Conservation (phyloP, 2,888 invertebrate species). For the Autographa pulchrina region DNA sequence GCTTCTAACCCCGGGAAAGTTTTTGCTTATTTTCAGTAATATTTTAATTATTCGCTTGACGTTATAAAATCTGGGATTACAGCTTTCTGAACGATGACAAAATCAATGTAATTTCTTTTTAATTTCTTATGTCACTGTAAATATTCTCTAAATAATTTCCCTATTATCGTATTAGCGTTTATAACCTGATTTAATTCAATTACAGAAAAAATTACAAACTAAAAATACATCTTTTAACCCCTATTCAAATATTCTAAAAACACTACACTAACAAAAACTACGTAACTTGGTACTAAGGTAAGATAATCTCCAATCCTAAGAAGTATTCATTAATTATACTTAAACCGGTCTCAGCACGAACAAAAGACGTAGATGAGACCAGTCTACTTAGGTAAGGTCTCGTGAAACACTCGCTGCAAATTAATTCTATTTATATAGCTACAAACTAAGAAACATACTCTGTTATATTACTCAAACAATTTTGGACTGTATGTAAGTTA, state of each 20-base stretch:
- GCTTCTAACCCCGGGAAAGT: background rate
- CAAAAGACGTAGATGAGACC: conserved; percentile 29
- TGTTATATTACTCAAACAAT: conserved; percentile 14
- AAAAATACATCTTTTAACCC: too few species aligned
- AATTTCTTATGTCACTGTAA: too few species aligned
- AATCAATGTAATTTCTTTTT: too few species aligned
- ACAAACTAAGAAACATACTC: conserved; percentile 35
- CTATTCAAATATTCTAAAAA: background rate
- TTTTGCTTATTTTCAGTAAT: background rate
- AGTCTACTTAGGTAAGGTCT: conserved; percentile 35
- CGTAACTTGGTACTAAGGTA: background rate
- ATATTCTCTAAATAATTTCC: too few species aligned
- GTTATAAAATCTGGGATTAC: too few species aligned
- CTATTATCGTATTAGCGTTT: too few species aligned
- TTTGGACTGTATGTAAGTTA: background rate
- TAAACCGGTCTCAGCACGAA: conserved; percentile 16
- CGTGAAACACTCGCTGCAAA: conserved; percentile 50
- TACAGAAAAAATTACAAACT: too few species aligned
- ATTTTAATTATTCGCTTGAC: background rate
- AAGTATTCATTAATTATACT: conserved; percentile 1
- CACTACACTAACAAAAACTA: background rate
- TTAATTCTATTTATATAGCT: conserved; percentile 46
- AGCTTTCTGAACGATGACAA: too few species aligned
- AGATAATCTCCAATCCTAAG: background rate
- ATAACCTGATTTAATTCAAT: too few species aligned